These are phyloP conservation scores for Drosophila villosipedis DNA, from an alignment of 2,888 invertebrate genomes.

Conservation along the genomic window DNA sequence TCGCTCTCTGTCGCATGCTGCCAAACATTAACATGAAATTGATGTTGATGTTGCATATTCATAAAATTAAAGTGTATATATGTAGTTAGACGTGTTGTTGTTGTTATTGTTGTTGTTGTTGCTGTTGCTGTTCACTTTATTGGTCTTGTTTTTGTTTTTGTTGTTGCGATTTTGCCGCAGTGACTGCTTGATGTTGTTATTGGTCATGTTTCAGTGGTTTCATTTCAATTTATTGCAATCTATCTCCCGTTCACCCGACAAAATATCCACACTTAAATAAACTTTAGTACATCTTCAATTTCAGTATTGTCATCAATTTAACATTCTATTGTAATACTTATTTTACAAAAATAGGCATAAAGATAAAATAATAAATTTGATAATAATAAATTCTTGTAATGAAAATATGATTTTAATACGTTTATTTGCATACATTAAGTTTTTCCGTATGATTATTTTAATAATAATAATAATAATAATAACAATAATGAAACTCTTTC, in stretches of 20 bases:
- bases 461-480: not conserved
- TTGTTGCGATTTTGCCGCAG: conserved; percentile 49
- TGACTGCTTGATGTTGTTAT: conserved; percentile 20
- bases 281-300: not conserved
- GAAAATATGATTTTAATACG: not conserved
- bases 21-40: conserved; percentile 61
- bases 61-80: conserved; percentile 61
- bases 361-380: not conserved
- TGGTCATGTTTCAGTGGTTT: conserved; percentile 21
- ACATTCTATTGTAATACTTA: not conserved
- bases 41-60: conserved; percentile 73
- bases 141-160: conserved; percentile 31
- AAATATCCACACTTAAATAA: not conserved
- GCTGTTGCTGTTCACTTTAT: conserved; percentile 18
- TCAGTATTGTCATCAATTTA: not conserved
- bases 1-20: conserved; percentile 34
- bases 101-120: conserved; percentile 19
- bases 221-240: conserved; percentile 10
- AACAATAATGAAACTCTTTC: not conserved
- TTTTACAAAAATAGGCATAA: not conserved
- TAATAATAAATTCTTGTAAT: not conserved
- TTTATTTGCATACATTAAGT: not conserved
- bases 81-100: conserved; percentile 26
- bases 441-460: not conserved
- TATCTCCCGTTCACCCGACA: not conserved